A percentile compares a stretch with the other conserved stretches of the same genome.
These are phyloP conservation scores for Odontocerum albicorne DNA, from an alignment of 2,888 invertebrate species.

Conservation along the genomic window DNA sequence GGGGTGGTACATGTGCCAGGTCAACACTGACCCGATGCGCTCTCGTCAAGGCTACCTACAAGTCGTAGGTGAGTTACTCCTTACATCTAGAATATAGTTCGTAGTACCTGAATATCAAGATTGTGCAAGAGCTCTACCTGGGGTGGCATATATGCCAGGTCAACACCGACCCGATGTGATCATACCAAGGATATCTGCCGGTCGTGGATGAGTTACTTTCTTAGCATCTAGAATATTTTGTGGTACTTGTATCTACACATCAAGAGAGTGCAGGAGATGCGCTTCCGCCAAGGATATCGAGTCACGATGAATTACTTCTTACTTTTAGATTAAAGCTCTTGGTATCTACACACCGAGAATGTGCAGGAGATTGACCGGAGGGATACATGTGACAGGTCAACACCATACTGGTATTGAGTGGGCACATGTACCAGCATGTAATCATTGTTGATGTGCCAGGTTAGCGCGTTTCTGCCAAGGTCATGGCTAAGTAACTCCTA, in stretches of 20 bases:
- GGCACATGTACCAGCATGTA: too few species aligned
- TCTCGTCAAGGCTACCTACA: constrained; percentile 86
- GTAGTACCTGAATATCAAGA: constrained; percentile 88
- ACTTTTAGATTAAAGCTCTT: constrained; percentile 76
- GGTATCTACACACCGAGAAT: constrained; percentile 87
- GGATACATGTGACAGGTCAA: constrained; percentile 92
- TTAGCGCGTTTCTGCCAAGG: too few species aligned
- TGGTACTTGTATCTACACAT: too few species aligned
- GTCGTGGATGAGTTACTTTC: constrained; percentile 74
- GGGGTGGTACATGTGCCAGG: constrained; percentile 92
- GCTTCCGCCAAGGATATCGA: too few species aligned
- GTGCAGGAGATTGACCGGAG: constrained; percentile 87
- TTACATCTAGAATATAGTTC: constrained; percentile 74
- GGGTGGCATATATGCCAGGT: constrained; percentile 94
- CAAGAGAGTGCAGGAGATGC: too few species aligned
- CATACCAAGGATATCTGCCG: constrained; percentile 85
- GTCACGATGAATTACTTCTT: too few species aligned
- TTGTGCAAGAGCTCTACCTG: constrained; percentile 83
- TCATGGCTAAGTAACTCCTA: too few species aligned
- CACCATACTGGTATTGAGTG: too few species aligned
- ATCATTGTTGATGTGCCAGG: too few species aligned
- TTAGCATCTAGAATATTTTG: too few species aligned
- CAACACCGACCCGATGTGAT: constrained; percentile 91
- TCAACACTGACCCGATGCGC: constrained; percentile 92
- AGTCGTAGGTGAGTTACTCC: constrained; percentile 77